These are phyloP conservation scores for Novumbra hubbsi DNA, from an alignment of 2,797 vertebrate genomes.

Conservation along the genomic window DNA sequence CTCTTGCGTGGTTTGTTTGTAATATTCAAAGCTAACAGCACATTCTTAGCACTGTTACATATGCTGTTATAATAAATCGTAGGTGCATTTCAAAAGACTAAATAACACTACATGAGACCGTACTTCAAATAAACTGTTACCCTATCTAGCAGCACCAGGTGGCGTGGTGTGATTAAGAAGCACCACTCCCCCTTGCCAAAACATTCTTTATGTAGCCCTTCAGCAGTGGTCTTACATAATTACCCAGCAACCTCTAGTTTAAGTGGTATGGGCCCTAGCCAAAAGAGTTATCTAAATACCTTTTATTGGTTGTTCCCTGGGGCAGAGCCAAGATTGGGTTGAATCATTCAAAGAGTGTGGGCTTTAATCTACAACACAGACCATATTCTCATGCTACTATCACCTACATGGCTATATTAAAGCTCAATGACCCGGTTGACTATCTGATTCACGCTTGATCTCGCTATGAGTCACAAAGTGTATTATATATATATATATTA, in stretches of 20 bases:
- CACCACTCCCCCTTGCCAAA: conserved; percentile 27
- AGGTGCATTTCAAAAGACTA: too few species aligned
- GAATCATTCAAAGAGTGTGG: conserved; percentile 20
- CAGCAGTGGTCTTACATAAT: conserved; percentile 59
- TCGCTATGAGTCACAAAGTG: not conserved
- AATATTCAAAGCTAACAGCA: too few species aligned
- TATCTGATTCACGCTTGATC: not conserved
- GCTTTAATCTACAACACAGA: not conserved
- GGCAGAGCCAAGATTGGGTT: conserved; percentile 19
- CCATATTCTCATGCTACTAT: not conserved
- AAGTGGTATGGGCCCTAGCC: conserved; percentile 58
- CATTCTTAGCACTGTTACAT: too few species aligned
- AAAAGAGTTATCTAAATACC: conserved; percentile 54
- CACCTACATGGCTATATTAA: not conserved
- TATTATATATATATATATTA: not conserved
- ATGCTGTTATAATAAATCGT: too few species aligned
- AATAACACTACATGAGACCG: too few species aligned
- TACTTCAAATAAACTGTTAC: too few species aligned
- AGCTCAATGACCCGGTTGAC: not conserved
- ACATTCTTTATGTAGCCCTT: conserved; percentile 47
- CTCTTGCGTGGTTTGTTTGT: too few species aligned
- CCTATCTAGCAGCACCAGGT: too few species aligned
- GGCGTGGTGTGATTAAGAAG: conserved; percentile 21
- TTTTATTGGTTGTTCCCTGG: conserved; percentile 22
- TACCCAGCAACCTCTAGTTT: conserved; percentile 53